phyloP scores from a whole-genome alignment of 2,888 invertebrate genomes.

The Camptogramma bilineatum region DNA sequence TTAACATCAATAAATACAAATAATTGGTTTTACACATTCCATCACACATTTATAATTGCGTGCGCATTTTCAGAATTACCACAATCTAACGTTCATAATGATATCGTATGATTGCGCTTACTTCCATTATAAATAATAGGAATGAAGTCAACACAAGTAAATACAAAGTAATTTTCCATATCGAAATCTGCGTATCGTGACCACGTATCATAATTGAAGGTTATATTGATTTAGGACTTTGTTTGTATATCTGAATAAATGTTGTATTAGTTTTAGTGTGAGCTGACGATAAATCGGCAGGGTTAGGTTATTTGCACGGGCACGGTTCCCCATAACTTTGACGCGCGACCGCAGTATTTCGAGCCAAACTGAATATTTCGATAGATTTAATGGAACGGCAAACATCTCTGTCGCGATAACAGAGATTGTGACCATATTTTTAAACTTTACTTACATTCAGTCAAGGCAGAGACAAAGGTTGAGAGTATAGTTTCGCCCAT shows the following conservation, averaged over 20 bases:
- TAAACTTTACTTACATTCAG: background rate
- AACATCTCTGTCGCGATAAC: constrained; percentile 54
- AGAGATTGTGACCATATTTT: constrained; percentile 13
- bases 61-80: constrained; percentile 58
- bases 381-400: constrained; percentile 69
- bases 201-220: constrained; percentile 43
- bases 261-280: constrained; percentile 58
- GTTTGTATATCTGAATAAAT: constrained; percentile 58
- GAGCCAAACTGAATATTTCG: constrained; percentile 64
- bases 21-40: constrained; percentile 39
- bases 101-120: constrained; percentile 62
- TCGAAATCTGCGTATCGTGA: constrained; percentile 56
- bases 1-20: constrained; percentile 9
- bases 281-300: constrained; percentile 81
- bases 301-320: constrained; percentile 68
- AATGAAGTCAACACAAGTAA: constrained; percentile 56
- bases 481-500: background rate
- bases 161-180: constrained; percentile 55
- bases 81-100: constrained; percentile 64
- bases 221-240: constrained; percentile 64
- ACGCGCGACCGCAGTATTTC: constrained; percentile 71
- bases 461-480: background rate
- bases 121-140: constrained; percentile 64
- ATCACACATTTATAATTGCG: constrained; percentile 51
- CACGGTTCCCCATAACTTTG: constrained; percentile 59